phyloP scores from a whole-genome alignment of 2,113 vertebrate genomes.

The Melanerpes aurifrons region DNA sequence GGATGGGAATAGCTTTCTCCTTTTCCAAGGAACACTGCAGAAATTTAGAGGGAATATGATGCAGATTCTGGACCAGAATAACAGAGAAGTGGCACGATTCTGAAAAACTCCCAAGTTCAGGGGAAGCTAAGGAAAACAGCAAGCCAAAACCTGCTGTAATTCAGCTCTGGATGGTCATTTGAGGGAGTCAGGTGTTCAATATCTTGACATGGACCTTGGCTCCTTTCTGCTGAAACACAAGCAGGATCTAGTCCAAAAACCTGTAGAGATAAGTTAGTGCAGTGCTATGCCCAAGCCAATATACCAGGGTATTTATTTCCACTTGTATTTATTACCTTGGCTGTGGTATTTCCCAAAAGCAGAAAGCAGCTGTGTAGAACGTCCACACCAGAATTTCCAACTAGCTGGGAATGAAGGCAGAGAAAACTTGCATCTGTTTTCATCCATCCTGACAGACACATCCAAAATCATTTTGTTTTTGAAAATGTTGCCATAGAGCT shows the following conservation, averaged over 20 bases:
- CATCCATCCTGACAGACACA: constrained; percentile 2
- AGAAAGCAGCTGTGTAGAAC: constrained; percentile 11
- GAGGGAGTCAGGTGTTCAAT: neutral
- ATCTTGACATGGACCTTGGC: neutral
- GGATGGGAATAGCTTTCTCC: constrained; percentile 7
- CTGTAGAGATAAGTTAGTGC: constrained; percentile 36
- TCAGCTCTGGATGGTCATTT: neutral
- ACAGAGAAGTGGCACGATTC: neutral
- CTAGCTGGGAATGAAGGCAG: neutral
- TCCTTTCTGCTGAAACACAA: neutral
- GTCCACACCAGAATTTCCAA: constrained; percentile 33
- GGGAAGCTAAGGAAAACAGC: neutral
- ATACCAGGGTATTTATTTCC: constrained; percentile 22
- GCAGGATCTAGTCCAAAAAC: neutral
- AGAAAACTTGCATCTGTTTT: constrained; percentile 1
- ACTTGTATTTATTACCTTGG: constrained; percentile 51
- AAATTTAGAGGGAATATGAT: neutral
- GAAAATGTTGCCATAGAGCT: neutral
- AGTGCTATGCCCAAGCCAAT: constrained; percentile 13
- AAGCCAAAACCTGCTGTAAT: neutral
- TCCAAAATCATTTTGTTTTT: neutral
- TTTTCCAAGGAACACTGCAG: neutral
- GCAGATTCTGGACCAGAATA: neutral
- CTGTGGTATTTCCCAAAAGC: constrained; percentile 26
- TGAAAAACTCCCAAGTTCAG: neutral